phyloP scores from a whole-genome alignment of 2,113 vertebrate species.

The Plecturocebus donacophilus region DNA sequence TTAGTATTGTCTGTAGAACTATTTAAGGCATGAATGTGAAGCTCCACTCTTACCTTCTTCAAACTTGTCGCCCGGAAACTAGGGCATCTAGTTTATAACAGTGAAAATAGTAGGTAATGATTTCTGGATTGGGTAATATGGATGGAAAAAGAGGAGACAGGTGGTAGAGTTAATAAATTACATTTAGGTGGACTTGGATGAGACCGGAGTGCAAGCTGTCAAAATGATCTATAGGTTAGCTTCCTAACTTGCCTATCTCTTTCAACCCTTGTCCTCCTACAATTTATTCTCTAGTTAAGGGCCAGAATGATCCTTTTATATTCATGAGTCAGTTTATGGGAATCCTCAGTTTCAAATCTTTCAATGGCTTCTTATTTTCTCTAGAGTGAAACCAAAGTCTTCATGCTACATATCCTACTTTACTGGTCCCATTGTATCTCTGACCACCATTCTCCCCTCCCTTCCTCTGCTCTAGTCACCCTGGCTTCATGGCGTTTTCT shows the following conservation, averaged over 20 bases:
- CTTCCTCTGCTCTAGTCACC: not conserved
- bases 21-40: not conserved
- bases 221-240: not conserved
- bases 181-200: not conserved
- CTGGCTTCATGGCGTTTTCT: not conserved
- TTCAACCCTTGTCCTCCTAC: not conserved
- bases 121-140: not conserved
- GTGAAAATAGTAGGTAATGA: not conserved
- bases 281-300: not conserved
- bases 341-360: not conserved
- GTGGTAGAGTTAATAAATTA: not conserved
- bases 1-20: not conserved
- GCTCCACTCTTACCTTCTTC: not conserved
- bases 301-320: not conserved
- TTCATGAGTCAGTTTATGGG: not conserved
- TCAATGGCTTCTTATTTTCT: not conserved
- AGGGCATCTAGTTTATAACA: not conserved
- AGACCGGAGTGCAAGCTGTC: not conserved
- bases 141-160: not conserved
- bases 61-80: not conserved
- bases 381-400: not conserved
- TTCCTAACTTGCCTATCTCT: not conserved
- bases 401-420: not conserved
- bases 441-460: not conserved
- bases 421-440: not conserved